Percentiles rank a stretch among this genome's conserved stretches.
These are phyloP conservation scores for Entomyzon cyanotis DNA, from an alignment of 2,113 vertebrate species.

Conservation along the genomic window DNA sequence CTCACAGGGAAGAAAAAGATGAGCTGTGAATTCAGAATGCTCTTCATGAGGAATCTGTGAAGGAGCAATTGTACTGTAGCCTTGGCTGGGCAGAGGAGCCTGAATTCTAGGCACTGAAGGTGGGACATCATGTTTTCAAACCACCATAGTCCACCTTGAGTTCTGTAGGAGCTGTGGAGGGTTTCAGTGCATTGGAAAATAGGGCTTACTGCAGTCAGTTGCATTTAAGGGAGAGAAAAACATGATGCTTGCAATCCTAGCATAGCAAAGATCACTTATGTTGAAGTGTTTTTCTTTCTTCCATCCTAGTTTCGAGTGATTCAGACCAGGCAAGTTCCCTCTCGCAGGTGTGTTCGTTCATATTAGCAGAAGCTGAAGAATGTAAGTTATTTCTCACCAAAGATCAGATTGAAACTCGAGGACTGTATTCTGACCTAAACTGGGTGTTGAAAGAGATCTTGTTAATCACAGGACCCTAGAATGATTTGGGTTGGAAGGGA, in stretches of 20 bases:
- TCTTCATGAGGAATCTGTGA: neutral
- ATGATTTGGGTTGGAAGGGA: neutral
- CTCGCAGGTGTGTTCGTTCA: neutral
- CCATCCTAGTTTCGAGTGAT: neutral
- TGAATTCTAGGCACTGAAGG: neutral
- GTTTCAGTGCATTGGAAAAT: neutral
- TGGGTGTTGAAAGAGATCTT: neutral
- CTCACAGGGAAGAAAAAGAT: neutral
- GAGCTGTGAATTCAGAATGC: neutral
- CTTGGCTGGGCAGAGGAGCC: neutral
- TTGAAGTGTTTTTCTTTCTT: conserved; percentile 14
- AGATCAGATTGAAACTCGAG: neutral
- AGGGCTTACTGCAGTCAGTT: neutral
- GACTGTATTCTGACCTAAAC: neutral
- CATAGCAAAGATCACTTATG: neutral
- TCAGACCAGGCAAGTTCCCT: neutral
- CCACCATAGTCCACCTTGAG: neutral
- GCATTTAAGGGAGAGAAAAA: neutral
- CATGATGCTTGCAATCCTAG: neutral
- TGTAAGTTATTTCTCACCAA: neutral
- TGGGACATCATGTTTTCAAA: neutral
- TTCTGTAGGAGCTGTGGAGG: neutral
- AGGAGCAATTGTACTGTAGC: neutral
- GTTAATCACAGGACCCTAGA: neutral
- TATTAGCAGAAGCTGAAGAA: neutral